A percentile compares a stretch with the other conserved stretches of the same genome.
phyloP scores from a whole-genome alignment of 2,797 vertebrate species.

The Nothura maculosa region DNA sequence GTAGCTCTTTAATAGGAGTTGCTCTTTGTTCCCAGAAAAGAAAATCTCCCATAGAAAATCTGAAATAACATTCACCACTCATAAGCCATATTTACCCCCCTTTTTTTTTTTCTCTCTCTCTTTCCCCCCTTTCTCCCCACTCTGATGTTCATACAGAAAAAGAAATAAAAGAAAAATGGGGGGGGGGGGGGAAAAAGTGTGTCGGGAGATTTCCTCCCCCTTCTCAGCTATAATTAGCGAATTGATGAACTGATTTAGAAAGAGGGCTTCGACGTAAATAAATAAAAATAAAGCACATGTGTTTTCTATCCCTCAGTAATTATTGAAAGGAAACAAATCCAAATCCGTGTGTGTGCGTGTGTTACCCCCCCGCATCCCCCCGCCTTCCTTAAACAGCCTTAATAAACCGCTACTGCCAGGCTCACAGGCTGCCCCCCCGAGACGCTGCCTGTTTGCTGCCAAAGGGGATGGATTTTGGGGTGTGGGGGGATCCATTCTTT shows the following conservation, averaged over 20 bases:
- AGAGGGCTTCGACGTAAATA: constrained; percentile 22
- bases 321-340: constrained; percentile 63
- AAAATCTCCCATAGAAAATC: constrained; percentile 65
- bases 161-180: background rate
- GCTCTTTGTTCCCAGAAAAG: constrained; percentile 65
- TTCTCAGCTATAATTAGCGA: constrained; percentile 67
- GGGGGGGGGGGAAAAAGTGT: background rate
- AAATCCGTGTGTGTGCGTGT: background rate
- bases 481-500: background rate
- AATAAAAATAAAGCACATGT: constrained; percentile 24
- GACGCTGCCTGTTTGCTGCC: background rate
- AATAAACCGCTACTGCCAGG: background rate
- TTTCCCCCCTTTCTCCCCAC: background rate
- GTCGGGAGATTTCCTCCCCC: constrained; percentile 32
- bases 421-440: background rate
- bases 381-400: background rate
- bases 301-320: constrained; percentile 69
- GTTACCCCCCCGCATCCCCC: background rate
- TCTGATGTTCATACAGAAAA: background rate
- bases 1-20: constrained; percentile 61
- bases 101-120: background rate
- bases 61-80: constrained; percentile 53
- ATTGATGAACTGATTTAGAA: constrained; percentile 73
- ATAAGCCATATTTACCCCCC: background rate
- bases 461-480: background rate